Evolutionary conservation across 2,888 invertebrate genomes (phyloP).

Genomic region (Baccha elongata): DNA sequence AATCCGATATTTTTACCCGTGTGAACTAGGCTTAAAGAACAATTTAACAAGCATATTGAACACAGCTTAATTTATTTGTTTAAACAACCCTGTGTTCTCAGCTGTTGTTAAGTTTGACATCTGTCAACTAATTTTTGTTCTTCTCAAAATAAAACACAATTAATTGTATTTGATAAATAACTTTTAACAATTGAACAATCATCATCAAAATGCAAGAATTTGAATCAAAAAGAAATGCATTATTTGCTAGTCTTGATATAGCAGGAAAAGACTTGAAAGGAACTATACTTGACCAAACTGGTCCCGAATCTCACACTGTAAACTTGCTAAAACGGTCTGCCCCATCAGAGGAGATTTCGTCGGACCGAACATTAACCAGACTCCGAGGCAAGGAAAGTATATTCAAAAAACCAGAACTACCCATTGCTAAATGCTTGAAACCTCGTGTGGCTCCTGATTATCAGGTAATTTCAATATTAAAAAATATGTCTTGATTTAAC

Average conservation of each 20-base stretch:
- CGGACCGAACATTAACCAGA: slow-evolving; percentile 75
- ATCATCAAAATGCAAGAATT: slow-evolving; percentile 81
- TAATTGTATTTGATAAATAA: no score
- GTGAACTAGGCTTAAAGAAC: no score
- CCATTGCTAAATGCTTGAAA: slow-evolving; percentile 85
- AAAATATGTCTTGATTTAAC: neutral
- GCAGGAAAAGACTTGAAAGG: slow-evolving; percentile 85
- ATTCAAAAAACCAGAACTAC: slow-evolving; percentile 89
- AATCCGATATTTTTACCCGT: no score
- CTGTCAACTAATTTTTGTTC: neutral
- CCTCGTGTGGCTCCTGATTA: slow-evolving; percentile 83
- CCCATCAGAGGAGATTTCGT: slow-evolving; percentile 67
- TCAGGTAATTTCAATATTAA: slow-evolving; percentile 78
- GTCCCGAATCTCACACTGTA: slow-evolving; percentile 74
- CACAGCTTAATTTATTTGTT: no score
- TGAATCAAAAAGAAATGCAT: slow-evolving; percentile 86
- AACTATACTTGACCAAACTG: slow-evolving; percentile 80
- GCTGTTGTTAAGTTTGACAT: neutral
- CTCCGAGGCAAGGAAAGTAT: slow-evolving; percentile 87
- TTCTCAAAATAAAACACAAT: neutral
- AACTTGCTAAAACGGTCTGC: slow-evolving; percentile 82
- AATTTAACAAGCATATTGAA: no score
- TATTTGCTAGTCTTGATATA: slow-evolving; percentile 87
- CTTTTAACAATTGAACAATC: no score
- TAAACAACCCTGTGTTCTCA: neutral